Evolutionary conservation across 2,797 vertebrate species (phyloP), one percentile per base, ranked within the genome.

Genomic region (Microctenopoma steveboyesi): DNA sequence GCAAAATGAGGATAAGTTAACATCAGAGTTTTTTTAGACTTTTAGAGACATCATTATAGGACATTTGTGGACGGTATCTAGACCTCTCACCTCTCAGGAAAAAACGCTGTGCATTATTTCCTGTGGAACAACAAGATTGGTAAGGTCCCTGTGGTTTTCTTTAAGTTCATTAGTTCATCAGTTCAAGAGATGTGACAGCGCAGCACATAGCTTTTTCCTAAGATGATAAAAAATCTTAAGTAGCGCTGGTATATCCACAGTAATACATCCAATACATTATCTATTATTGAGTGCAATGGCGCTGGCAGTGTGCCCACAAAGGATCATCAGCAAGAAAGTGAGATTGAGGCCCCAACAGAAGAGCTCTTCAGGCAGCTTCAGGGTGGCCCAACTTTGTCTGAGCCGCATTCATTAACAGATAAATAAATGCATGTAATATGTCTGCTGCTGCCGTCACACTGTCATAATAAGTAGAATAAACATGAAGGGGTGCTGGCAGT

Each of bases 1-100:
- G 72, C 62, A 14, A 42, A 65, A 52, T 28, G n/a, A 71, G 43
- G 68, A 7, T 61, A 79, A 83, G 18, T 82, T 80, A 83, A 84
- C 86, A 72, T 81, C 30, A 22, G 61, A 78, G 72, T 85, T 81
- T 83, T 81, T 86, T 88, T 59, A 64, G 75, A 71, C 72, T 70
- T 47, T 88, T 85, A 86, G 84, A 57, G 22, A 43, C 84, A 88
- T 91, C 88, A 86, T 91, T 91, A 91, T 22, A 74, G 35, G 4
- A 69, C 73, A 67, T 28, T 76, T 76, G 72, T 55, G 84, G 82
- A 86, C 79, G 56, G 55, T 58, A 64, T 74, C 51, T 82, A 22
- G 83, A 87, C 86, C 87, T 88, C 70, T 82, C 72, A 86, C 88
- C 83, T 72, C 57, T 8, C 52, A 8, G 69, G 62, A 75, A 60